Evolutionary conservation across 2,113 vertebrate species (phyloP).

Genomic region (Corythornis cristatus): DNA sequence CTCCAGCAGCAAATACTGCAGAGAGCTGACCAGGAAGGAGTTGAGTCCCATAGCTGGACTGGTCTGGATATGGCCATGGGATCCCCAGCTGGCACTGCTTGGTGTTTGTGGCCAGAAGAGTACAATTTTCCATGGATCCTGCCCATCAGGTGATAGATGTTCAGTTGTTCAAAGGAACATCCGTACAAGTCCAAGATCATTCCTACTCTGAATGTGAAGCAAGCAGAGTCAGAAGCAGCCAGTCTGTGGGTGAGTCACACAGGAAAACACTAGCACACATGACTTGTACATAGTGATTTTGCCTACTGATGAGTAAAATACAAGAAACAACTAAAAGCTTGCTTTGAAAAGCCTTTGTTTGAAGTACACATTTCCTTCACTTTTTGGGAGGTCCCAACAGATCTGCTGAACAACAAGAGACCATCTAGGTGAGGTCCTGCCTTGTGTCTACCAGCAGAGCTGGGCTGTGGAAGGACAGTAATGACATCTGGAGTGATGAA

Average conservation of each 20-base stretch:
- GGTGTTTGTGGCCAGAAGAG: background rate
- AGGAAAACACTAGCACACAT: background rate
- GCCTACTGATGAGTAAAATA: background rate
- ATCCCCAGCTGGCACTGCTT: background rate
- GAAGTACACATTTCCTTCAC: background rate
- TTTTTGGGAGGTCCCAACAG: background rate
- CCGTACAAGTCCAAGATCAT: background rate
- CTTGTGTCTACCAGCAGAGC: background rate
- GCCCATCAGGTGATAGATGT: background rate
- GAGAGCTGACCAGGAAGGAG: background rate
- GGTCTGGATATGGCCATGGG: background rate
- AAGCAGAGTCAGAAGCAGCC: background rate
- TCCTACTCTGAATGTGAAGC: background rate
- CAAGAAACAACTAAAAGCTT: background rate
- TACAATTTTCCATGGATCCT: background rate
- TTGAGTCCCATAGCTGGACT: background rate
- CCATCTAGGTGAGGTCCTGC: background rate
- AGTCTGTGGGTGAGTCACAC: background rate
- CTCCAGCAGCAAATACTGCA: background rate
- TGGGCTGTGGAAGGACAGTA: background rate
- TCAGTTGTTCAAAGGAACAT: background rate
- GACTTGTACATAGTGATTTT: background rate
- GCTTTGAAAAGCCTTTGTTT: background rate
- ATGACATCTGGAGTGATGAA: accelerated
- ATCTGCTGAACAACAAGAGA: background rate